Evolutionary conservation across 2,888 invertebrate species (phyloP).

Genomic region (Drosophila bunnanda): DNA sequence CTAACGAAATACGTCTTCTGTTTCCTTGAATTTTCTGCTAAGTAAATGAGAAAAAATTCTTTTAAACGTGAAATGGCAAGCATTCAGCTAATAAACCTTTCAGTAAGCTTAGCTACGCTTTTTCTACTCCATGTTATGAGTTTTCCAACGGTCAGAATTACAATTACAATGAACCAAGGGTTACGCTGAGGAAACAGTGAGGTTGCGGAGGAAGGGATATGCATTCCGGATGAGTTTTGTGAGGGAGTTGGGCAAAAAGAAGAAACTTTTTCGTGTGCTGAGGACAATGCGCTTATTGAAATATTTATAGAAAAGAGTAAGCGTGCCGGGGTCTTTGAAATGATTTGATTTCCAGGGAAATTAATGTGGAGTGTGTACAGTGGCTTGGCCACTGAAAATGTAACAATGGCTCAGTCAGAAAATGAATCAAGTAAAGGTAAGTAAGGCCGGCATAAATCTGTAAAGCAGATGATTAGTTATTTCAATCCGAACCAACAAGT

Average conservation of each 20-base stretch:
- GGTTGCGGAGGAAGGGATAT: constrained; percentile 16
- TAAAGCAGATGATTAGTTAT: not conserved
- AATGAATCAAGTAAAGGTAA: not conserved
- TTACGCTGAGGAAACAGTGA: constrained; percentile 2
- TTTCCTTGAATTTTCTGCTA: constrained; percentile 17
- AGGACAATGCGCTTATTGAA: constrained; percentile 62
- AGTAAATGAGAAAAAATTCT: constrained; percentile 60
- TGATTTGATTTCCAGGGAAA: constrained; percentile 42
- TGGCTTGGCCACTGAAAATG: not conserved
- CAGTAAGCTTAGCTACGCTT: constrained; percentile 13
- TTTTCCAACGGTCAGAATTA: constrained; percentile 55
- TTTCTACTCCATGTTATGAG: constrained; percentile 24
- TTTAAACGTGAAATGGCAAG: constrained; percentile 63
- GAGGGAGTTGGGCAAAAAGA: constrained; percentile 13
- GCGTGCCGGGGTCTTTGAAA: constrained; percentile 17
- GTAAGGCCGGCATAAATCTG: not conserved
- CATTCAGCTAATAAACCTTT: constrained; percentile 26
- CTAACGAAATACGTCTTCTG: not conserved
- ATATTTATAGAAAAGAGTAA: constrained; percentile 55
- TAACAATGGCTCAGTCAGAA: constrained; percentile 5
- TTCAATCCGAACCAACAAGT: not conserved
- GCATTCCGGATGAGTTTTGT: constrained; percentile 35
- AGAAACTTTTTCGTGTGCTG: constrained; percentile 5
- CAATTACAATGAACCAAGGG: constrained; percentile 59
- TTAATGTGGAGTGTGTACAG: constrained; percentile 35